Base-by-base conservation (phyloP, 2,888 invertebrate species). In the Caenorhabditis sp. region DNA sequence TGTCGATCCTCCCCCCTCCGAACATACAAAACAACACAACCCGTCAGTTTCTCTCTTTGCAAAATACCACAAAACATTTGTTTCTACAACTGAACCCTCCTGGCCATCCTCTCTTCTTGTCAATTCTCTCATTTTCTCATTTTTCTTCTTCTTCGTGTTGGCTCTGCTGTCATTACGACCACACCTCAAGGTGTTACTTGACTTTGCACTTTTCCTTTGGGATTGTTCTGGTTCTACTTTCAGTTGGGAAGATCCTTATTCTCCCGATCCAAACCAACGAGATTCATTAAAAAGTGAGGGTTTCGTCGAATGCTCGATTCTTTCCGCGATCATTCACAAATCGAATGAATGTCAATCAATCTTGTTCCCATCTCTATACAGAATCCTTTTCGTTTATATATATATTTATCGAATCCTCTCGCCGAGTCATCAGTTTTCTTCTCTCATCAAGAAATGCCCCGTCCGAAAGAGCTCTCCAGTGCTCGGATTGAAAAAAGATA, bases 341-440 rank as follows among this genome's bases (percentile, higher is more conserved):
- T 59, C 51, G 49, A 73, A 38, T 35, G 66, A 68, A 59, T 72
- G 59, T 75, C 75, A 75, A 75, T 75, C 75, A 75, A 75, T 75
- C 75, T 68, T 58, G 26, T 66, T 58, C 24, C 51, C 47, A 31
- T 63, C 38, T n/a, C n/a, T 64, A 64, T 66, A 75, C 51, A 66
- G 31, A 75, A 75, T 75, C 44, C n/a, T n/a, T n/a, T 14, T 58
- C 41, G 38, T 56, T 56, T 35, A 54, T 47, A 44, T 49, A 44
- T 59, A 63, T 74, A 64, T 74, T 74, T 74, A 74, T 74, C 74
- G 74, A 74, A 56, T 44, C n/a, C n/a, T n/a, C n/a, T n/a, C 35
- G 66, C 26, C 35, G 66, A 51, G 47, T 61, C 72, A 49, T 72
- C 59, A 22, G 49, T 35, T 31, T 38, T 31, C 61, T 26, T 63